Base-by-base conservation (phyloP, 2,888 invertebrate genomes). In the Chrysopilus asiliformis region DNA sequence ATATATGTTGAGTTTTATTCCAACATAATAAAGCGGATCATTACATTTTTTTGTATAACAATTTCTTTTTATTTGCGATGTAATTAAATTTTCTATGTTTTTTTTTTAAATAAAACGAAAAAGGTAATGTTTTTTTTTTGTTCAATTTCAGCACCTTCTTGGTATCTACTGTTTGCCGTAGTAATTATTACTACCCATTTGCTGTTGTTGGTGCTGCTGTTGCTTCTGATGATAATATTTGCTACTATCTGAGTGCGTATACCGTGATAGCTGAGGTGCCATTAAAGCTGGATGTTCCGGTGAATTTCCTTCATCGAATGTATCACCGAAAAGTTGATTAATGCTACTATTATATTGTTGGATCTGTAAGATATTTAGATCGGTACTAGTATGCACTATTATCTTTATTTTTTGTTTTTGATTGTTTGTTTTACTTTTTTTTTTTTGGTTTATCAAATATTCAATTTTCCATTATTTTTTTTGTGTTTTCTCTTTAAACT, bases 311-410 rank as follows among this genome's bases (percentile, higher is more conserved):
- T 50, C 50, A 35, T 52, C 53, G 45, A 51, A 49, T 29, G 51
- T 49, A 41, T 53, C 53, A 40, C 53, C 53, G 49, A 53, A 53
- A 36, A 53, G 51, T 43, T 51, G 50, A 37, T 47, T 53, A 49
- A 53, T 52, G 47, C 45, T 49, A 43, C 35, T 45, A 43, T 43
- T 47, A 32, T 45, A 47, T 41, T 40, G 43, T 8, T 42, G 46
- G 34, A 51, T 48, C 51, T 51, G 51, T 42, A 50, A 51, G 44
- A 46, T 43, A 32, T 38, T 32, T 26, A 6, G 10, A 36, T 36
- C 5, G 15, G 9, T 22, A 29, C 17, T 29, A 22, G 12, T 13
- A 17, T 27, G 22, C 14, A 24, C 24, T 12, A 8, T 15, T 22
- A 13, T 7, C n/a, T 15, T 33, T 22, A 12, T 13, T 14, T 10